A percentile compares a stretch with the other conserved stretches of the same genome.
These are phyloP conservation scores for Mohoua ochrocephala DNA, from an alignment of 2,113 vertebrate species.

Conservation along the genomic window DNA sequence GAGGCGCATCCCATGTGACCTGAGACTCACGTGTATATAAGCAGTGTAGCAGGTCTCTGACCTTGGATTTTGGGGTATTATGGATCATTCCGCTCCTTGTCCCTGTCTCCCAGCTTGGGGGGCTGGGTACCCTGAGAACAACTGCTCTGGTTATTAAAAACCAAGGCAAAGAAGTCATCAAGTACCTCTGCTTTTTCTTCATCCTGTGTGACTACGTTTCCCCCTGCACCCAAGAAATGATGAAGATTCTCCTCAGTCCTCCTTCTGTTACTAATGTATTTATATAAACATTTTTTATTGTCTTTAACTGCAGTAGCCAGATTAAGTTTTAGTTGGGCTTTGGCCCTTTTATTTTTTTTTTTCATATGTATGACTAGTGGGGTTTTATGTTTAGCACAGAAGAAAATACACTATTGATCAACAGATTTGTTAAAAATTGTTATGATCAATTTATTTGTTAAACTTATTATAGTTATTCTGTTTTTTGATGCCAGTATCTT, in stretches of 20 bases:
- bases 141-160: not conserved
- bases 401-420: not conserved
- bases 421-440: not conserved
- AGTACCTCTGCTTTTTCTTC: not conserved
- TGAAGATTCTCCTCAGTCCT: not conserved
- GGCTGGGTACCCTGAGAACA: not conserved
- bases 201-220: not conserved
- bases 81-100: not conserved
- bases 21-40: not conserved
- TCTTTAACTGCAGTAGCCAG: not conserved
- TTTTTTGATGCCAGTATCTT: not conserved
- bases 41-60: rapidly evolving
- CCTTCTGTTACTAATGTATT: not conserved
- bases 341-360: not conserved
- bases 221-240: not conserved
- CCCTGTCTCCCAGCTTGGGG: not conserved
- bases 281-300: not conserved
- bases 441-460: not conserved
- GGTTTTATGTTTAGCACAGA: not conserved
- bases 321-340: not conserved
- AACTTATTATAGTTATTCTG: not conserved
- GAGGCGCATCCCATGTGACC: too few species aligned
- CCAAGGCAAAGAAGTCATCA: not conserved
- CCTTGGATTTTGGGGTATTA: not conserved
- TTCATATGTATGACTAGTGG: not conserved